Conservation (phyloP, 2,888 invertebrate genomes). For the Tiliacea aurago region DNA sequence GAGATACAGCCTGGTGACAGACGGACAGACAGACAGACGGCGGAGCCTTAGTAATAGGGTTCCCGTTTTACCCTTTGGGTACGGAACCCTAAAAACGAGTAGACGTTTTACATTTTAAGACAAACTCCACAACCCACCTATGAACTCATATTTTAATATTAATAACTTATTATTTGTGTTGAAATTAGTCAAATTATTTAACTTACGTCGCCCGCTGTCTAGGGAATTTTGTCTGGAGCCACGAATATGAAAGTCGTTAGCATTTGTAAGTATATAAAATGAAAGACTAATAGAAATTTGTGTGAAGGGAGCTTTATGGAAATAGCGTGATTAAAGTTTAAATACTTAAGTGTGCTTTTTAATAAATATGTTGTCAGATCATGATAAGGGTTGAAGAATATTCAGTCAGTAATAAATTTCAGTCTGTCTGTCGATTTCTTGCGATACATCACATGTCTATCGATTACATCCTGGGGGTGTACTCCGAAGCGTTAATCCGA, state of each 20-base stretch:
- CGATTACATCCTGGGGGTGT: too few species aligned
- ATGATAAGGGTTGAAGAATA: not conserved
- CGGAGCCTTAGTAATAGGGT: not conserved
- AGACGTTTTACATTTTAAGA: not conserved
- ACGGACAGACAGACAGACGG: not conserved
- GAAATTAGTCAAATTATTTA: conserved; percentile 48
- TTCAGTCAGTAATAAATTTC: not conserved
- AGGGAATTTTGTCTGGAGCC: conserved; percentile 29
- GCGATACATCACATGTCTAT: too few species aligned
- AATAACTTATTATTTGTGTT: conserved; percentile 29
- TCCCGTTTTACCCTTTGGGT: too few species aligned
- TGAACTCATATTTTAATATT: conserved; percentile 16
- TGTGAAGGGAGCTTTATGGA: not conserved
- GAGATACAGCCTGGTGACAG: not conserved
- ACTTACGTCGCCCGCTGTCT: conserved; percentile 35
- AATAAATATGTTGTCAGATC: not conserved
- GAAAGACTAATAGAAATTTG: conserved; percentile 25
- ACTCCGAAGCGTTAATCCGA: too few species aligned
- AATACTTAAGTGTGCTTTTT: conserved; percentile 14
- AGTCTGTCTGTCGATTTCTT: not conserved
- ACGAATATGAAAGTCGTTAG: conserved; percentile 24
- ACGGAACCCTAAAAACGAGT: not conserved
- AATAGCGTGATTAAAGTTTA: conserved; percentile 10
- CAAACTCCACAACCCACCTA: not conserved
- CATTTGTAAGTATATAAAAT: conserved; percentile 19